Evolutionary conservation across 2,888 invertebrate species (phyloP).

Genomic region (Hipparchia sbordonii): DNA sequence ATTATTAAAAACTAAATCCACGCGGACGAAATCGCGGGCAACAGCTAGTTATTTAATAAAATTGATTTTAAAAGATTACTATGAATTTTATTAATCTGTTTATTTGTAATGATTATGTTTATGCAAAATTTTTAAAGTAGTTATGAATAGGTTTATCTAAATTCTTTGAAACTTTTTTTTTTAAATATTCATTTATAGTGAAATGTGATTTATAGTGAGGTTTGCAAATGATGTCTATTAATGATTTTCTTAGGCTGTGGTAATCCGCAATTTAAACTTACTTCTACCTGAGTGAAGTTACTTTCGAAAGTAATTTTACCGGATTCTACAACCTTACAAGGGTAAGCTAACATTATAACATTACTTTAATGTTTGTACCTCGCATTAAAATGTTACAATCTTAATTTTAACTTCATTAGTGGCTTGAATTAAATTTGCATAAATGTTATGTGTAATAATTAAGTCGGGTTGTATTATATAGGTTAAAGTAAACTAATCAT

Average conservation of each 20-base stretch:
- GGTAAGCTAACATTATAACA: not conserved
- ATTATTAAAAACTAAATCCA: too few relatives aligned
- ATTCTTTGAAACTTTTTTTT: too few relatives aligned
- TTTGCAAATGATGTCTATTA: not conserved
- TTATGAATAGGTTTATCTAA: too few relatives aligned
- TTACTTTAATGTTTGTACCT: slow-evolving; percentile 2
- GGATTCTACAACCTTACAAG: not conserved
- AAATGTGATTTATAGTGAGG: not conserved
- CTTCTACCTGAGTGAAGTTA: not conserved
- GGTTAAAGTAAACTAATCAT: slow-evolving; percentile 22
- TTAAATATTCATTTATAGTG: not conserved
- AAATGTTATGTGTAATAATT: slow-evolving; percentile 11
- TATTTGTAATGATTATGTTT: not conserved
- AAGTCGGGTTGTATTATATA: slow-evolving; percentile 8
- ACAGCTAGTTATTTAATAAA: too few relatives aligned
- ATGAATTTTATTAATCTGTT: too few relatives aligned
- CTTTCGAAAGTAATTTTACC: not conserved
- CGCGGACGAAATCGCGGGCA: too few relatives aligned
- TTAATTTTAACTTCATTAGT: not conserved
- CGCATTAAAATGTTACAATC: not conserved
- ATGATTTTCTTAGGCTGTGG: slow-evolving; percentile 1
- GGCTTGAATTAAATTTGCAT: slow-evolving; percentile 20
- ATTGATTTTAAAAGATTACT: too few relatives aligned
- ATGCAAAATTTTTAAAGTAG: not conserved
- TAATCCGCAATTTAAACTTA: not conserved